Conservation (phyloP, 2,888 invertebrate genomes). For the Sarcophaga variegata region DNA sequence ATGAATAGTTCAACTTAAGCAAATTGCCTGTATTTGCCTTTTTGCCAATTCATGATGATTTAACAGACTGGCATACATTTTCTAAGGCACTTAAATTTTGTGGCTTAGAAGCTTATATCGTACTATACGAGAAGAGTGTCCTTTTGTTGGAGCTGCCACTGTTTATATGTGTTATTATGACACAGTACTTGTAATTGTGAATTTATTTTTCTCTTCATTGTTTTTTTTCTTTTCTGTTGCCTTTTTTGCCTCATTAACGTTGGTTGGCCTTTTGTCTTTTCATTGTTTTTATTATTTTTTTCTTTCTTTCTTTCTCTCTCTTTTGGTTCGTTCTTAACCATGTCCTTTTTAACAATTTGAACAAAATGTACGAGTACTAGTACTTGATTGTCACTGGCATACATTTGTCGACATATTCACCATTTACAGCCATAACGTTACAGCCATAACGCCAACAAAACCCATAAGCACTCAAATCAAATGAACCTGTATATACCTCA, state of each 20-base stretch:
- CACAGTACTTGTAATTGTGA: not conserved
- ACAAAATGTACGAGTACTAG: slow-evolving; percentile 1
- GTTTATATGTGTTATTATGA: not conserved
- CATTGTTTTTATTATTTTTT: slow-evolving; percentile 1
- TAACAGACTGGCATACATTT: slow-evolving; percentile 68
- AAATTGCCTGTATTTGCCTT: slow-evolving; percentile 51
- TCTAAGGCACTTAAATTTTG: not conserved
- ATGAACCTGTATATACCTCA: slow-evolving; percentile 35
- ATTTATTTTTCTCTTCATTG: not conserved
- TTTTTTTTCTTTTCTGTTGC: not conserved
- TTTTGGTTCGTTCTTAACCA: slow-evolving; percentile 28
- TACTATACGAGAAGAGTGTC: not conserved
- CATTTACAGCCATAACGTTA: slow-evolving; percentile 6
- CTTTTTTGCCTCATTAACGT: slow-evolving; percentile 69
- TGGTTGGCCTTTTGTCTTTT: slow-evolving; percentile 66
- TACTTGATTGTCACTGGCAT: slow-evolving; percentile 58
- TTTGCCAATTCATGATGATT: slow-evolving; percentile 60
- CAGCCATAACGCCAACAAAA: slow-evolving; percentile 34
- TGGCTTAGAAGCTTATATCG: not conserved
- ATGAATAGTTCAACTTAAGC: slow-evolving; percentile 51
- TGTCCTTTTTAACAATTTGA: slow-evolving; percentile 53
- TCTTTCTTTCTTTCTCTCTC: slow-evolving; percentile 13
- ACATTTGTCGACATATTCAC: not conserved
- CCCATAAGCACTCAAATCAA: slow-evolving; percentile 45
- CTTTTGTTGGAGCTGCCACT: not conserved